Evolutionary conservation across 1,140 invertebrate species (phyloP), one percentile per base, ranked within the genome.

Genomic region (Lycorma delicatula): DNA sequence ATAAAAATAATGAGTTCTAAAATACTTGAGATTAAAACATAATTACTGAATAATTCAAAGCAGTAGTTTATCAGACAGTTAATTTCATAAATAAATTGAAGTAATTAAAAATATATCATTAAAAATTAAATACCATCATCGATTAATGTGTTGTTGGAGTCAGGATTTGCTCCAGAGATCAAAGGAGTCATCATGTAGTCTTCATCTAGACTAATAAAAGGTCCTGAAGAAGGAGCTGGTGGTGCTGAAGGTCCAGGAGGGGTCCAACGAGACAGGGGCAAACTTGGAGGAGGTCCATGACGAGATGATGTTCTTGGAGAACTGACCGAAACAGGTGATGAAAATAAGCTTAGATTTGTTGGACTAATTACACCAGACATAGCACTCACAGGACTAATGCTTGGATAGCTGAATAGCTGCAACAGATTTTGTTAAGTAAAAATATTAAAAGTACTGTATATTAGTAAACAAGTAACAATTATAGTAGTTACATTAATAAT

Each of bases 171-270:
- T 12, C 64, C 72, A 63, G 82, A 72, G 56, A 81, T 76, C 63
- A 89, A 79, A 66, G 88, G 84, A 41, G 86, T 83, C 75, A 87
- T 84, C 82, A 94, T 89, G 73, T 96, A 95, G 73, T 97, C 93
- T 68, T 96, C 93, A 68, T 96, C 93, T 56, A 94, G 72, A 34
- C 84, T 86, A 64, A 93, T 87, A 71, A 94, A 90, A 16, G 88
- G 86, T 25, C 83, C 79, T 18, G 56, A 56, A 49, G 62, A 56
- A 29, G 56, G 56, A 31, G 62, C 47, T 16, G 63, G 60, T 11
- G 61, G 60, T 3, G 59, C 56, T n/a, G 63, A 36, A 12, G 61
- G 55, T 5, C 57, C 58, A 22, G 65, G 61, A 5, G 79, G 77
- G 64, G 87, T 93, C 93, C 93, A 97, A 60, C 92, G 78, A 29